Percentiles rank a stretch among this genome's conserved stretches.
Evolutionary conservation across 2,113 vertebrate species (phyloP).

Genomic region (Serilophus lunatus): DNA sequence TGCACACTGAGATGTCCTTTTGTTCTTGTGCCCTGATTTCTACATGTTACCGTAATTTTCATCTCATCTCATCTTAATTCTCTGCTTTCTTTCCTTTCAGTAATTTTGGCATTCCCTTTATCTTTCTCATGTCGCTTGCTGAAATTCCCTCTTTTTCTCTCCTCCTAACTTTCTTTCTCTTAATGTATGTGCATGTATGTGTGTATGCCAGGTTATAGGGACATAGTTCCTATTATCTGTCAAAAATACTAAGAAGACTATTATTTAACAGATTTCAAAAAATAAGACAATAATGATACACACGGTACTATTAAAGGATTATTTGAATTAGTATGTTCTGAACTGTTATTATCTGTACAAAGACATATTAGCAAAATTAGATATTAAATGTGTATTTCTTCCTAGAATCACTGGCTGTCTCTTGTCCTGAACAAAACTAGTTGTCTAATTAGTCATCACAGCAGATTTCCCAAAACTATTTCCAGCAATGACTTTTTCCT

Average conservation of each 20-base stretch:
- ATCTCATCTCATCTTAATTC: slow-evolving; percentile 47
- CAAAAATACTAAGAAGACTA: background rate
- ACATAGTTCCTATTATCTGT: background rate
- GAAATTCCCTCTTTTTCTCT: background rate
- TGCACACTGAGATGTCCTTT: background rate
- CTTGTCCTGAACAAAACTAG: background rate
- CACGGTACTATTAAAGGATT: background rate
- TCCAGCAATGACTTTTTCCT: background rate
- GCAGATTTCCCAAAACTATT: background rate
- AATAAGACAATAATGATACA: background rate
- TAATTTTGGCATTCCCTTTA: slow-evolving; percentile 44
- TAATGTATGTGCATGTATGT: background rate
- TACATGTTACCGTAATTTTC: slow-evolving; percentile 5
- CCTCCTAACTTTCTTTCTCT: background rate
- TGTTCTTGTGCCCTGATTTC: background rate
- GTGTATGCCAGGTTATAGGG: background rate
- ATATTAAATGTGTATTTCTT: background rate
- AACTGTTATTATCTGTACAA: background rate
- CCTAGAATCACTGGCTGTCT: background rate
- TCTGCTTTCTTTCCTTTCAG: slow-evolving; percentile 27
- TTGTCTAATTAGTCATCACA: background rate
- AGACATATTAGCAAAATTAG: background rate
- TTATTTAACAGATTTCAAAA: background rate
- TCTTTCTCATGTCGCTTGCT: background rate
- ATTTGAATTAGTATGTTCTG: background rate